Conservation (phyloP, 64 coral and sea anemone species). For the Astreopora myriophthalma region DNA sequence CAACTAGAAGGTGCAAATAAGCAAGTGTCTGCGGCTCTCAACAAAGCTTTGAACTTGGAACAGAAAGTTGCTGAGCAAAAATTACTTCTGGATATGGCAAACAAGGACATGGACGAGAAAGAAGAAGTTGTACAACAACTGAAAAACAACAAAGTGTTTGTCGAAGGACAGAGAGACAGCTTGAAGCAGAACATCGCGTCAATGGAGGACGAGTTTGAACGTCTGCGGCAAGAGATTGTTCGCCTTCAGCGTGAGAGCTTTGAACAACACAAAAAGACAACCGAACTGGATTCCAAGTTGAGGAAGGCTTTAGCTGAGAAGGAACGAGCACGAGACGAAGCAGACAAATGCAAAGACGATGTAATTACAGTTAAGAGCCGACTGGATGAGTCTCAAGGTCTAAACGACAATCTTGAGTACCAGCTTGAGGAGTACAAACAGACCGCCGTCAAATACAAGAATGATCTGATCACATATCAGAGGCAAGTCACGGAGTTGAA, state of each 20-base stretch:
- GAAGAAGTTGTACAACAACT: conserved; percentile 75
- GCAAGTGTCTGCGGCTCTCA: not conserved
- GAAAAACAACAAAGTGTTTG: conserved; percentile 72
- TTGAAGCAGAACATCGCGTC: conserved; percentile 70
- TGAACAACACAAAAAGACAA: conserved; percentile 54
- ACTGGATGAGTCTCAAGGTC: conserved; percentile 40
- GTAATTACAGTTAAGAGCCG: conserved; percentile 31
- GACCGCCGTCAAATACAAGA: conserved; percentile 46
- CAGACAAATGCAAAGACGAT: conserved; percentile 46
- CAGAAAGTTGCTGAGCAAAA: conserved; percentile 67
- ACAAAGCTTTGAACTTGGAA: conserved; percentile 32
- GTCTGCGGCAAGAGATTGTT: conserved; percentile 64
- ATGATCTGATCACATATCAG: conserved; percentile 51
- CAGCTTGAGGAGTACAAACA: conserved; percentile 64
- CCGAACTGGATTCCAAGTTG: conserved; percentile 71
- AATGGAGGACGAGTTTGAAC: conserved; percentile 68
- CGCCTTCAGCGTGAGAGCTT: conserved; percentile 74
- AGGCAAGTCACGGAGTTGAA: conserved; percentile 38
- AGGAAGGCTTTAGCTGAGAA: not conserved
- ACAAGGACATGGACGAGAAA: conserved; percentile 78
- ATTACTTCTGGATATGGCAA: conserved; percentile 67
- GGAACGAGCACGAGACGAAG: conserved; percentile 62
- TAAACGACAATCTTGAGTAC: conserved; percentile 24
- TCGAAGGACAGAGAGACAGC: conserved; percentile 70
- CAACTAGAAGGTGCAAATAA: conserved; percentile 35